A percentile compares a stretch with the other conserved stretches of the same genome.
Conservation (phyloP, 2,113 vertebrate genomes). For the Phaethornis superciliosus region DNA sequence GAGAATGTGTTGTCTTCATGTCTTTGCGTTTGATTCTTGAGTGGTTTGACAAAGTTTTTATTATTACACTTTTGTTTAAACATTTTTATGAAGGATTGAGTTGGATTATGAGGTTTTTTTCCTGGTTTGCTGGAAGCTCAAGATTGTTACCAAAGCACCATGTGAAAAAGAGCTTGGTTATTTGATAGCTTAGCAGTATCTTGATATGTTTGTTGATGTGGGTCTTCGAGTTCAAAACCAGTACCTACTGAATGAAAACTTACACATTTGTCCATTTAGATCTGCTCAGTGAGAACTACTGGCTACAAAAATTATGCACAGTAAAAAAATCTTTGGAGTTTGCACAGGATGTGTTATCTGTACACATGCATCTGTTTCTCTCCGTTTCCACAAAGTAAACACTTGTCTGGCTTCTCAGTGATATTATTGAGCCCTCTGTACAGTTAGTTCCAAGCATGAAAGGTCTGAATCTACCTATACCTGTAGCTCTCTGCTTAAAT, state of each 20-base stretch:
- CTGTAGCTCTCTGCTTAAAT: not conserved
- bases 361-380: accelerated
- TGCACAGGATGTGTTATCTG: not conserved
- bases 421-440: not conserved
- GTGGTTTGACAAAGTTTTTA: not conserved
- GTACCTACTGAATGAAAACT: not conserved
- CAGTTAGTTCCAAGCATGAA: not conserved
- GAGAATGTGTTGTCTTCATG: accelerated
- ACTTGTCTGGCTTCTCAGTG: not conserved
- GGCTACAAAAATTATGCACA: not conserved
- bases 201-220: not conserved
- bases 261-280: not conserved
- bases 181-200: not conserved
- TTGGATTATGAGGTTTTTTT: not conserved
- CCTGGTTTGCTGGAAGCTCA: not conserved
- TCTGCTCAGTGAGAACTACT: not conserved
- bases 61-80: not conserved
- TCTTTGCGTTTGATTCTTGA: not conserved
- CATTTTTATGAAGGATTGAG: not conserved
- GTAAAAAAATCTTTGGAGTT: not conserved
- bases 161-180: not conserved
- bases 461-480: not conserved
- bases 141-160: not conserved
- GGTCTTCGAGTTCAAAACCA: not conserved
- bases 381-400: not conserved